Conservation (phyloP, 2,797 vertebrate species). For the Rhynchotus rufescens region DNA sequence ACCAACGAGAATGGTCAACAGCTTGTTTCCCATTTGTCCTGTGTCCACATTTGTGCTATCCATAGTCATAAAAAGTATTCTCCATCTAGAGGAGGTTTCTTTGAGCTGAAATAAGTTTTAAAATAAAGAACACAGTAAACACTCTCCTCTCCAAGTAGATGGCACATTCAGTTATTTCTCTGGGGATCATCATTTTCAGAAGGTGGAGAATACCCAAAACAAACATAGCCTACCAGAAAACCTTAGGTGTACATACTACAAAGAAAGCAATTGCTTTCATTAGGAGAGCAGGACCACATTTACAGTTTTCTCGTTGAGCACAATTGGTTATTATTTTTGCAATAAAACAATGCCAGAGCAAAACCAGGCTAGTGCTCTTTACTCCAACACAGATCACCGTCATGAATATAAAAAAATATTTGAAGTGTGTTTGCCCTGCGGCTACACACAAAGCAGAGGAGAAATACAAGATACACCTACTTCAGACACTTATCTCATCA, state of each 20-base stretch:
- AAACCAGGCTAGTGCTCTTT: not conserved
- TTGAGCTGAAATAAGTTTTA: not conserved
- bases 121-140: not conserved
- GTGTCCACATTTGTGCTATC: too few species aligned
- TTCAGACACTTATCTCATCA: not conserved
- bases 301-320: not conserved
- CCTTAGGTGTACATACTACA: not conserved
- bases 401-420: not conserved
- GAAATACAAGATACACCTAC: not conserved
- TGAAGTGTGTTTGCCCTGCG: not conserved
- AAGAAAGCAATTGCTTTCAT: not conserved
- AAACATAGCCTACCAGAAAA: not conserved
- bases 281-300: not conserved
- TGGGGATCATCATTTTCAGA: not conserved
- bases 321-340: not conserved
- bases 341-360: not conserved
- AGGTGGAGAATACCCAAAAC: not conserved
- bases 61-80: not conserved
- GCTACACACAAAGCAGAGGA: not conserved
- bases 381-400: not conserved
- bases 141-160: not conserved
- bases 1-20: not conserved
- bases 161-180: not conserved
- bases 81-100: fast-evolving
- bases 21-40: fast-evolving